phyloP scores from a whole-genome alignment of 1,140 invertebrate genomes.

The Trichogramma pretiosum region DNA sequence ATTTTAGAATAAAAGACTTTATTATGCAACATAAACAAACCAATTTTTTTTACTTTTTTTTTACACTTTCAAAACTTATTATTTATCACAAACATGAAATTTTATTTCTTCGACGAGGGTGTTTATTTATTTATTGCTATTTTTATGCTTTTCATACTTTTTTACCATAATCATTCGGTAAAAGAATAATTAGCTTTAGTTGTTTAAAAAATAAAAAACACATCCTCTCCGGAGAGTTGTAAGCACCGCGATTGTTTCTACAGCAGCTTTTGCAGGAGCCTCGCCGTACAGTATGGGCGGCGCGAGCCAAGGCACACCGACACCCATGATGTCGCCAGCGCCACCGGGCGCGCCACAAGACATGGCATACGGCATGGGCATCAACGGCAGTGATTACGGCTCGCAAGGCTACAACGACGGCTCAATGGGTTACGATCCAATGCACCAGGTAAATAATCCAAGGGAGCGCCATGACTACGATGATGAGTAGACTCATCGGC shows the following conservation, averaged over 20 bases:
- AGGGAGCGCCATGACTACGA: constrained; percentile 21
- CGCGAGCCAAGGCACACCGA: constrained; percentile 74
- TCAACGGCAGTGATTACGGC: constrained; percentile 73
- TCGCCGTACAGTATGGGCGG: constrained; percentile 85
- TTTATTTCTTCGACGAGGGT: too few relatives aligned
- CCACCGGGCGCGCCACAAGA: constrained; percentile 66
- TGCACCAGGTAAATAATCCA: constrained; percentile 60
- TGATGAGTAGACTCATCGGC: constrained; percentile 21
- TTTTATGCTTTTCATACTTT: too few relatives aligned
- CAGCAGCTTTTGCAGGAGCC: constrained; percentile 60
- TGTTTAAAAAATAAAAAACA: constrained; percentile 25
- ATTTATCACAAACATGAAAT: too few relatives aligned
- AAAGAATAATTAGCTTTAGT: neutral
- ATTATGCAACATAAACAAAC: too few relatives aligned
- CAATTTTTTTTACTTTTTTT: too few relatives aligned
- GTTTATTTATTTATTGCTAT: too few relatives aligned
- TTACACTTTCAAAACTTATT: too few relatives aligned
- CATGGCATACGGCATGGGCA: constrained; percentile 81
- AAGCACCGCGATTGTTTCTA: constrained; percentile 48
- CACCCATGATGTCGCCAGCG: constrained; percentile 88
- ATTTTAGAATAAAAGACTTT: too few relatives aligned
- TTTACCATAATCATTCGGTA: too few relatives aligned
- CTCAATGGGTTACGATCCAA: constrained; percentile 80
- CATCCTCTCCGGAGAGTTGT: constrained; percentile 39
- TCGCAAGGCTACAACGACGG: constrained; percentile 74